Evolutionary conservation across 2,888 invertebrate genomes (phyloP), one percentile per base, ranked within the genome.

Genomic region (Azorinus chamasolen): DNA sequence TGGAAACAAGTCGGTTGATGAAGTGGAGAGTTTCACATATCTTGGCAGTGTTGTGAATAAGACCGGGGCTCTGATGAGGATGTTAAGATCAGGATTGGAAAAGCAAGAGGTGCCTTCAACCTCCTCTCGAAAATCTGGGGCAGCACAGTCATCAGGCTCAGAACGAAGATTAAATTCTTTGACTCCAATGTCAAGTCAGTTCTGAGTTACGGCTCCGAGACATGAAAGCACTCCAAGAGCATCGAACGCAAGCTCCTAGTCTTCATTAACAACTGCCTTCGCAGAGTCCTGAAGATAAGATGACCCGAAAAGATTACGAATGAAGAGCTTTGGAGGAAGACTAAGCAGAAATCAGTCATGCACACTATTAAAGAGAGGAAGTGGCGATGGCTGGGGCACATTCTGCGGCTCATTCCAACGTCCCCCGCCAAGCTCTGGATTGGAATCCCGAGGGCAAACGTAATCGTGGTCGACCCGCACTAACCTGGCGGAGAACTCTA

Each of bases 391-490:
- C 8, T 45, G 25, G 45, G 46, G 0, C 58, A 45, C 46, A 58
- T 45, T 20, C 45, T 58, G 45, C 25, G 45, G 5, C 8, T 1
- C 45, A 58, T 2, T 22, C 58, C 8, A 58, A 58, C 45, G 43
- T 58, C 6, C 14, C 43, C 6, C 5, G 48, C 43, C 59, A 59
- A 4, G 50, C 43, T 5, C 54, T 55, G 48, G 64, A 63, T 48
- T 63, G 27, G 58, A 58, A 20, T 24, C 43, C 58, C 24, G 37
- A 55, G 12, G 20, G 22, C 27, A 46, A 4, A 46, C 25, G 50
- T 4, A 6, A 20, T 12, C 8, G 50, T 12, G 50, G 50, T 6
- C 3, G 50, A 24, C 50, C 50, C 8, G 5, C 20, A 14, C 8
- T 3, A 3, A 6, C 14, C 50, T 50, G 24, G 50, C 16, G 50